Evolutionary conservation across 2,113 vertebrate genomes (phyloP), one percentile per base, ranked within the genome.

Genomic region (Pao palembangensis): DNA sequence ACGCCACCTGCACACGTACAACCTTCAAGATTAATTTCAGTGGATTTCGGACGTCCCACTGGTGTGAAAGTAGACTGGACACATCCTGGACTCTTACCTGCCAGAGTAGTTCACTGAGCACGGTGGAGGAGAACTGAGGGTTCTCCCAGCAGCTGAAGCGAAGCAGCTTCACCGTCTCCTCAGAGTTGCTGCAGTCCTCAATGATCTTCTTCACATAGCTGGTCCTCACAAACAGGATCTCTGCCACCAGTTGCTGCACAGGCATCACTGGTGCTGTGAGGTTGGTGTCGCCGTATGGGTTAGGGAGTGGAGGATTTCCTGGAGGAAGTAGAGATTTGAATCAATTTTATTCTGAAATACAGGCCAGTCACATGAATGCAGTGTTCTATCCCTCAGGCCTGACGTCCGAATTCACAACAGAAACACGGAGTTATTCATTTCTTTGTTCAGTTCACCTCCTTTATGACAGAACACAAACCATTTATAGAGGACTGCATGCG

Each of bases 131-230:
- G 67, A 99, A 99, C 87, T 98, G 96, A 62, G 97, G 97, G 88
- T 98, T 99, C 79, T 99, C 97, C 97, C 97, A 99, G 89, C 96
- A 99, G 90, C 96, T 97, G 90, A 99, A 99, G 71, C 97, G 94
- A 86, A 99, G 93, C 66, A 99, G 81, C 82, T 99, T 99, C 82
- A 99, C 93, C 0, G 97, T 99, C 87, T 99, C 97, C 76, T 99
- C 97, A 1, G 97, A 98, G 89, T 98, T 99, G 90, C 96, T 99
- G 88, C 97, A 99, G 79, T 99, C 97, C 88, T 99, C 97, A 64
- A 98, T 98, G 61, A 99, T 98, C 92, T 99, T 99, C 91, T 99
- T 99, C 79, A 99, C 97, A 2, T 99, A 98, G 89, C 96, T 98
- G 70, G 97, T 98, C 89, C 96, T 93, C 72, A 98, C 97, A 88